Percentiles rank a stretch among this genome's conserved stretches.
These are phyloP conservation scores for Leptura quadrifasciata DNA, from an alignment of 2,888 invertebrate species.

Conservation along the genomic window DNA sequence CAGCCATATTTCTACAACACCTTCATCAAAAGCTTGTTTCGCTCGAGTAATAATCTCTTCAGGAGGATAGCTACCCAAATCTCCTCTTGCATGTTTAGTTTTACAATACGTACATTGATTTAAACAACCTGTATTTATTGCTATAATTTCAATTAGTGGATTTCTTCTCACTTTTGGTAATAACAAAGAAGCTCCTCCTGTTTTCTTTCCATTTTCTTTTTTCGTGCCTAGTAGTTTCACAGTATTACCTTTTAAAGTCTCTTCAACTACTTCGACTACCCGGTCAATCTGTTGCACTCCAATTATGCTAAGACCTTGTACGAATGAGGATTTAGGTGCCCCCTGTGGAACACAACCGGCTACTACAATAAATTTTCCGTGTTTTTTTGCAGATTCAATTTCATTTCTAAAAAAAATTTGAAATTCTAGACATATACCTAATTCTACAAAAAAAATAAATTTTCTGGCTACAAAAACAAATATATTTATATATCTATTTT, in stretches of 20 bases:
- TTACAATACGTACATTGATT: slow-evolving; percentile 99
- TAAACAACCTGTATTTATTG: slow-evolving; percentile 96
- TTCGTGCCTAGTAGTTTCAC: slow-evolving; percentile 79
- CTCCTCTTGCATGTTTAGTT: slow-evolving; percentile 97
- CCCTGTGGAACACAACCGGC: slow-evolving; percentile 99
- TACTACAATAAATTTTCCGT: slow-evolving; percentile 91
- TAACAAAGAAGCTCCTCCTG: slow-evolving; percentile 88
- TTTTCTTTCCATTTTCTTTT: slow-evolving; percentile 84
- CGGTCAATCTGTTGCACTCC: slow-evolving; percentile 99
- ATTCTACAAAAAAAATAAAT: too few relatives aligned
- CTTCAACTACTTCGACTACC: slow-evolving; percentile 98
- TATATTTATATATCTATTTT: too few relatives aligned
- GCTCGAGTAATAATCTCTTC: slow-evolving; percentile 93
- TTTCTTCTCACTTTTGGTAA: slow-evolving; percentile 97
- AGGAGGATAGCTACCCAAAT: slow-evolving; percentile 94
- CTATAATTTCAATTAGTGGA: slow-evolving; percentile 96
- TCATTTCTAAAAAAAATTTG: slow-evolving; percentile 82
- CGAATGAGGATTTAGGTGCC: slow-evolving; percentile 82
- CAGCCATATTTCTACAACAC: slow-evolving; percentile 97
- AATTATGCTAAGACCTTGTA: slow-evolving; percentile 92
- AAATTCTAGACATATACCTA: too few relatives aligned
- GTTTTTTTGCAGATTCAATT: slow-evolving; percentile 83
- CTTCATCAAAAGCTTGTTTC: slow-evolving; percentile 90
- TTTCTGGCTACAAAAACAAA: too few relatives aligned
- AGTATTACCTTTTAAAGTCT: slow-evolving; percentile 91